These are phyloP conservation scores for Gulo gulo DNA, from an alignment of 2,113 vertebrate genomes.

Conservation along the genomic window DNA sequence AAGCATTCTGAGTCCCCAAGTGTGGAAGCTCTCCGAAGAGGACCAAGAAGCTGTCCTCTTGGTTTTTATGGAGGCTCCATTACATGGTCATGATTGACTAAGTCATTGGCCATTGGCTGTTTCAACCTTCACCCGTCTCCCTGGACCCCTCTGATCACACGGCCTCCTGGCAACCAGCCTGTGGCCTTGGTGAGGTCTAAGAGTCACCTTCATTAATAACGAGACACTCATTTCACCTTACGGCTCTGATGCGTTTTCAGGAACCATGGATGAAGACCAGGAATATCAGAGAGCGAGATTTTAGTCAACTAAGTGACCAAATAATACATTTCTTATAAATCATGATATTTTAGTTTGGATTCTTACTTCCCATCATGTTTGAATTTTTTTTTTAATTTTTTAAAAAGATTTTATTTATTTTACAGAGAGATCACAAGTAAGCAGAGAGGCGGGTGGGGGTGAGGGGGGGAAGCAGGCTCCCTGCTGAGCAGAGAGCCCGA, in stretches of 20 bases:
- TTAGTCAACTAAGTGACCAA: background rate
- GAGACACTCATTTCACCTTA: background rate
- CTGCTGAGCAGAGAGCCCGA: too few species aligned
- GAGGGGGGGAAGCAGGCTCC: too few species aligned
- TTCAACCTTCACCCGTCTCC: background rate
- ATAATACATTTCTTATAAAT: background rate
- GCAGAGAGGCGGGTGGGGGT: too few species aligned
- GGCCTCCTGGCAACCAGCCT: background rate
- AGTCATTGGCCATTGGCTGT: background rate
- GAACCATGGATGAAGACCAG: background rate
- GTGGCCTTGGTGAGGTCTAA: background rate
- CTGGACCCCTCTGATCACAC: background rate
- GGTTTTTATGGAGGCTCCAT: background rate
- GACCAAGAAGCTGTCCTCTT: background rate
- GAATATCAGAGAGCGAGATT: background rate
- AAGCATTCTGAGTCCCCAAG: background rate
- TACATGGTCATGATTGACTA: background rate
- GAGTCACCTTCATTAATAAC: background rate
- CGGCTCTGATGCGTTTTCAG: background rate
- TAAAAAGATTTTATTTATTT: too few species aligned
- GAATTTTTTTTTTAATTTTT: background rate
- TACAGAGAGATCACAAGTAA: too few species aligned
- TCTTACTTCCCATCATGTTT: background rate
- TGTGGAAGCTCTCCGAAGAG: background rate
- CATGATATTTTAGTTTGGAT: background rate